Evolutionary conservation across 2,113 vertebrate species (phyloP), one percentile per base, ranked within the genome.

Genomic region (Erinaceus europaeus): DNA sequence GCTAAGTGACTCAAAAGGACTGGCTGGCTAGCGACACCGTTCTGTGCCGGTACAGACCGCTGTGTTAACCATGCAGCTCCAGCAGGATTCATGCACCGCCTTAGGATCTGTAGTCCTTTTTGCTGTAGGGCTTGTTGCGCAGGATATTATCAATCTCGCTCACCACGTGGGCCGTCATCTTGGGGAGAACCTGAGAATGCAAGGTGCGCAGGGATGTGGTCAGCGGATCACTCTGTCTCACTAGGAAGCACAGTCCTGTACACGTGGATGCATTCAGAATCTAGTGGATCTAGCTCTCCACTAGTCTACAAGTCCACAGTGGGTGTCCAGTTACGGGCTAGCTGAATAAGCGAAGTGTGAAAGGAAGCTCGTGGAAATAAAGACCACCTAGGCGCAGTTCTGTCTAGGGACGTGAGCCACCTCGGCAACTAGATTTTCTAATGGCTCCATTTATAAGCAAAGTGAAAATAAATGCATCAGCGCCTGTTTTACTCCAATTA

Each of bases 101-200:
- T 97, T 99, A 99, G 3, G 99, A 99, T 84, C 99, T 97, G 92
- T 99, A 99, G 97, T 99, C 99, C 96, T 99, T 99, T 97, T 99
- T 99, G 96, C 97, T 98, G 97, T 98, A 98, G 53, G 99, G 99
- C 90, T 98, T 98, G 94, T 99, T 99, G 75, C 98, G 98, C 92
- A 99, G 93, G 77, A 99, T 99, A 93, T 98, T 99, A 94, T 99
- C 99, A 6, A 99, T 98, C 84, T 99, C 99, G 0, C 97, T 98
- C 55, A 99, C 98, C 53, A 99, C 96, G 0, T 99, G 98, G 68
- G 99, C 98, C 4, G 98, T 99, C 99, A 99, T 99, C 97, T 99
- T 99, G 81, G 99, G 98, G 94, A 99, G 99, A 81, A 99, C 98
- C 99, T 99, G 34, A 40, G 95, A 53, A 17, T 80, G 13, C 65